These are phyloP conservation scores for Bufotes viridis DNA, from an alignment of 2,797 vertebrate species.

Conservation along the genomic window DNA sequence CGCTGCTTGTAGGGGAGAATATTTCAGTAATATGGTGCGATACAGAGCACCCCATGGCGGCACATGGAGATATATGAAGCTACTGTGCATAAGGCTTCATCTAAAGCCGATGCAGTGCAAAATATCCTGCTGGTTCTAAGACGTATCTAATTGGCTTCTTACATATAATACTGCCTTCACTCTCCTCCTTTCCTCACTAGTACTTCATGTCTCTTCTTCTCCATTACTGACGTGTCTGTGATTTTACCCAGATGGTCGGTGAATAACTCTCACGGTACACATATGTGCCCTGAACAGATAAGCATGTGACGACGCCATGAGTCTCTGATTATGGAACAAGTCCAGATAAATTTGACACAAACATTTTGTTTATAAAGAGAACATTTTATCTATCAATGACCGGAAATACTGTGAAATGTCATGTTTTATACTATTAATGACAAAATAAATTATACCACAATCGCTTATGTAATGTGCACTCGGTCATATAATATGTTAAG, in stretches of 20 bases:
- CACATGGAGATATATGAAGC: neutral
- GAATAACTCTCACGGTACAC: neutral
- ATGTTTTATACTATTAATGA: no score
- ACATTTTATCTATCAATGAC: neutral
- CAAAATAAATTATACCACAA: neutral
- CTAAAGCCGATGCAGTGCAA: neutral
- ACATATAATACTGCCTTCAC: neutral
- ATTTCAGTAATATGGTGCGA: neutral
- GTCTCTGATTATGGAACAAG: conserved; percentile 5
- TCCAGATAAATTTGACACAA: conserved; percentile 31
- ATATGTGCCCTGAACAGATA: conserved; percentile 1
- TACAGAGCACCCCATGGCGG: neutral
- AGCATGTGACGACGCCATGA: neutral
- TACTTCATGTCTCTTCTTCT: neutral
- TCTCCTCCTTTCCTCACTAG: neutral
- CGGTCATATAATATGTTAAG: no score
- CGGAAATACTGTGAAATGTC: neutral
- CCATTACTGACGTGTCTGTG: neutral
- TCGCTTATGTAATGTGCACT: no score
- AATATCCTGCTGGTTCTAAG: neutral
- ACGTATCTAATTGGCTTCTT: neutral
- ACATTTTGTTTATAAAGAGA: conserved; percentile 9
- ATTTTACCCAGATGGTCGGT: conserved; percentile 39
- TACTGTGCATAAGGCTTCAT: neutral
- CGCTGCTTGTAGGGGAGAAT: neutral